These are phyloP conservation scores for Marmota monax DNA, from an alignment of 2,113 vertebrate genomes.

Conservation along the genomic window DNA sequence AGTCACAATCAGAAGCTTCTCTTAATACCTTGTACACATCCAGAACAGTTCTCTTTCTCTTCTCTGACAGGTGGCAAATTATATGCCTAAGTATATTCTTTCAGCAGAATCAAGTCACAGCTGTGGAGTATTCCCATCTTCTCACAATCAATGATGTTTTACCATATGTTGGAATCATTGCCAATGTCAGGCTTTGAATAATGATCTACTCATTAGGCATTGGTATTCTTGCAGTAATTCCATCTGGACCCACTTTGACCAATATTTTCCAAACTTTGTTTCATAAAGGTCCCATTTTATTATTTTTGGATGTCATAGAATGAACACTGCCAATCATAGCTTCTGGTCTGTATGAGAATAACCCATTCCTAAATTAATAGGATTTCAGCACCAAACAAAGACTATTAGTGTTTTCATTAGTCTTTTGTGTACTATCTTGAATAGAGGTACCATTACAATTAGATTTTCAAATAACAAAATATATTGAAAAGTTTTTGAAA, in stretches of 20 bases:
- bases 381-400: conserved; percentile 20
- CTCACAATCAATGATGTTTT: conserved; percentile 40
- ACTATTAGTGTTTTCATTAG: conserved; percentile 30
- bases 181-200: conserved; percentile 12
- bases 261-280: background rate
- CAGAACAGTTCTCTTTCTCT: background rate
- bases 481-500: background rate
- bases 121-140: conserved; percentile 27
- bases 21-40: background rate
- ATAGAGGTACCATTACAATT: background rate
- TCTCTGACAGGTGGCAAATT: conserved; percentile 53
- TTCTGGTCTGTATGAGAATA: conserved; percentile 22
- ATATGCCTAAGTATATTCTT: background rate
- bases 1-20: conserved; percentile 8
- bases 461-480: conserved; percentile 31
- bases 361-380: conserved; percentile 20
- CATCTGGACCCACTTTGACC: background rate
- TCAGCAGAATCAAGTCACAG: conserved; percentile 50
- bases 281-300: background rate
- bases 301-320: background rate
- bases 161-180: conserved; percentile 50
- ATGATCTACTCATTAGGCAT: background rate
- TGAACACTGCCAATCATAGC: background rate
- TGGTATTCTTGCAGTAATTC: conserved; percentile 36
- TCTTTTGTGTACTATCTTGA: conserved; percentile 19